Conservation (phyloP, 2,888 invertebrate genomes). For the Agrotis ipsilon region DNA sequence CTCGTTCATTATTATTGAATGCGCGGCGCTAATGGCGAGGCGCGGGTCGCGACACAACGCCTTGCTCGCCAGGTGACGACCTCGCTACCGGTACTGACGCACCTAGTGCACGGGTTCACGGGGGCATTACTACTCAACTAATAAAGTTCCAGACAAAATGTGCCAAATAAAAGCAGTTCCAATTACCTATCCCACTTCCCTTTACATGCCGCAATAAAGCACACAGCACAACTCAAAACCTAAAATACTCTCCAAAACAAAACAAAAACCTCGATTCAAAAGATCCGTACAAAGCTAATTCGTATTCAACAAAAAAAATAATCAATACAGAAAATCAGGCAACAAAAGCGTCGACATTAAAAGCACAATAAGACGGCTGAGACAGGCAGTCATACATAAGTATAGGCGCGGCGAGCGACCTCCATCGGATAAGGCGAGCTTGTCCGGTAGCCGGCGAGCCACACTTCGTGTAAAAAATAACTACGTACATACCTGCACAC, state of each 20-base stretch:
- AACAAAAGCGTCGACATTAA: constrained; percentile 64
- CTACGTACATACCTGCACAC: constrained; percentile 59
- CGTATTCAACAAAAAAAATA: constrained; percentile 62
- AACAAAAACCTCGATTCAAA: constrained; percentile 57
- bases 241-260: constrained; percentile 34
- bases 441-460: constrained; percentile 79
- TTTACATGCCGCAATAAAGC: neutral
- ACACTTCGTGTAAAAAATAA: constrained; percentile 78
- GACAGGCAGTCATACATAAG: constrained; percentile 67
- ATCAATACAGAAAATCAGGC: constrained; percentile 58
- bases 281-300: constrained; percentile 60
- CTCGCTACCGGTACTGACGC: constrained; percentile 45
- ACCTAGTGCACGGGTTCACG: neutral
- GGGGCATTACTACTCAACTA: neutral
- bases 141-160: neutral
- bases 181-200: neutral
- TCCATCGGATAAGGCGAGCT: constrained; percentile 83
- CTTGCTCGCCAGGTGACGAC: constrained; percentile 52
- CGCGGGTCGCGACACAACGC: constrained; percentile 65
- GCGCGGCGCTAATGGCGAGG: constrained; percentile 87
- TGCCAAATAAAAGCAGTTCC: neutral
- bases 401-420: constrained; percentile 74
- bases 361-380: constrained; percentile 66
- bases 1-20: constrained; percentile 91
- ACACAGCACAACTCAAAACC: constrained; percentile 21